phyloP scores from a whole-genome alignment of 2,797 vertebrate genomes.

The Enteromius argenteus region DNA sequence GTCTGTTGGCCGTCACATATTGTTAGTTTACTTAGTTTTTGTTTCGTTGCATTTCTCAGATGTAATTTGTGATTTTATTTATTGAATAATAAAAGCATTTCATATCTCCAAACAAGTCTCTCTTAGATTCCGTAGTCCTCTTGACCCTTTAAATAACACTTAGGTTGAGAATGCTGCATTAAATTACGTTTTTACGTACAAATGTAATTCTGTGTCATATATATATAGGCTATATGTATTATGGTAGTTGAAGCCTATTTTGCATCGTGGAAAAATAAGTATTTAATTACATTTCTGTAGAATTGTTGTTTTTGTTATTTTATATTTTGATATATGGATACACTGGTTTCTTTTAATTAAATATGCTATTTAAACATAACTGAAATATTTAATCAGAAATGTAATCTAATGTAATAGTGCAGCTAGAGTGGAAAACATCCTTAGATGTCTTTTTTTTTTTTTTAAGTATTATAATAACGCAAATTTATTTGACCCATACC shows the following conservation, averaged over 20 bases:
- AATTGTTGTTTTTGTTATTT: not conserved
- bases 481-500: not conserved
- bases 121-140: not conserved
- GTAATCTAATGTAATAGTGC: not conserved
- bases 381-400: not conserved
- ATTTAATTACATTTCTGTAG: not conserved
- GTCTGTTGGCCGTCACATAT: constrained; percentile 85
- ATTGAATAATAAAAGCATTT: constrained; percentile 84
- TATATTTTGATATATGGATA: not conserved
- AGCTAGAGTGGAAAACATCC: not conserved
- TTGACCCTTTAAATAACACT: not conserved
- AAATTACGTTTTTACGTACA: not conserved
- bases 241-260: not conserved
- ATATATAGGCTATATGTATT: no score
- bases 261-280: not conserved
- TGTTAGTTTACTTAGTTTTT: constrained; percentile 2
- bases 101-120: constrained; percentile 71
- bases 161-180: not conserved
- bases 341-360: not conserved
- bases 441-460: not conserved
- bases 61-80: constrained; percentile 85
- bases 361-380: not conserved
- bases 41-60: constrained; percentile 71
- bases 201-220: not conserved
- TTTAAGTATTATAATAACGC: not conserved